phyloP scores from a whole-genome alignment of 1,140 invertebrate genomes.

The Zaprionus africanus region DNA sequence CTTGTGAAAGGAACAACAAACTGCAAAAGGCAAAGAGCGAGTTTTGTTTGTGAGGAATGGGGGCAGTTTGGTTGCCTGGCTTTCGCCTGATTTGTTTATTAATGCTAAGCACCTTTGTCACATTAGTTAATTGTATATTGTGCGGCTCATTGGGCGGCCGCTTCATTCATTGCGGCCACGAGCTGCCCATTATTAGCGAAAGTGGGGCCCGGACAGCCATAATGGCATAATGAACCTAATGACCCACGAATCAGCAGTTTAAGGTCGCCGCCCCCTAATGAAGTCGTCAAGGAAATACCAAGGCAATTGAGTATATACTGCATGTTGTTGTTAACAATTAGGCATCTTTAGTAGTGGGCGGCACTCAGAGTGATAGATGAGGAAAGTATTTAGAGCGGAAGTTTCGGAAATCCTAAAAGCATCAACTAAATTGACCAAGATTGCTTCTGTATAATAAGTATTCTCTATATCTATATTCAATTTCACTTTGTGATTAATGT shows the following conservation, averaged over 20 bases:
- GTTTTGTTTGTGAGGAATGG: not conserved
- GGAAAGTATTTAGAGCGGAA: not conserved
- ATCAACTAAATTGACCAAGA: not conserved
- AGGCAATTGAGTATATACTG: not conserved
- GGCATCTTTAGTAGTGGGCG: not conserved
- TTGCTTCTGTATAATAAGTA: not conserved
- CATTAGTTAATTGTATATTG: conserved; percentile 67
- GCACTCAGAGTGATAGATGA: not conserved
- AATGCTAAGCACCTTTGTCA: conserved; percentile 52
- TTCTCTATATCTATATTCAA: not conserved
- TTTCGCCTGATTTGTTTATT: conserved; percentile 35
- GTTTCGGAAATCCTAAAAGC: not conserved
- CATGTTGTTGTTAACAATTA: not conserved
- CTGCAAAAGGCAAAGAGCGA: too few relatives aligned
- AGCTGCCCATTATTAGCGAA: conserved; percentile 2
- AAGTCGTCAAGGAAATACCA: not conserved
- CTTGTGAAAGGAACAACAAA: not conserved
- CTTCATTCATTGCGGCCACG: conserved; percentile 25
- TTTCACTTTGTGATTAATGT: not conserved
- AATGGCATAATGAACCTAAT: conserved; percentile 34
- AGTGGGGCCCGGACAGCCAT: not conserved
- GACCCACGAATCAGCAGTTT: conserved; percentile 36
- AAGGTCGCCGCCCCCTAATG: conserved; percentile 28
- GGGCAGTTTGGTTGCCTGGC: not conserved
- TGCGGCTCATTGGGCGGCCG: conserved; percentile 51